Evolutionary conservation across 1,140 invertebrate species (phyloP).

Genomic region (Eurytemora carolleeae): DNA sequence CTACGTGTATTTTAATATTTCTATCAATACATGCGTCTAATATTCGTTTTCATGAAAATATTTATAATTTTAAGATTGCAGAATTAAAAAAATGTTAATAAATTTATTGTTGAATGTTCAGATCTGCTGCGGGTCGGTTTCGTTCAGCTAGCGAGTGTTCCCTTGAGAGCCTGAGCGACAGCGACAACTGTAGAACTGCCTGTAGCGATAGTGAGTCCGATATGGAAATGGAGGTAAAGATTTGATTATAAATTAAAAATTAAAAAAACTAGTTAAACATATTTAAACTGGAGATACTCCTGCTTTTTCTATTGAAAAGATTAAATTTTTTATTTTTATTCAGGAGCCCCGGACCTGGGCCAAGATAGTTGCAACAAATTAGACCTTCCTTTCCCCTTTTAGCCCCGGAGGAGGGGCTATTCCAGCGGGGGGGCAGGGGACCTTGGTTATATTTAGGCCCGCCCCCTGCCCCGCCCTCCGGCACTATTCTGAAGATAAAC

Average conservation of each 20-base stretch:
- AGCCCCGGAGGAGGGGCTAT: no score
- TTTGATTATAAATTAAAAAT: background rate
- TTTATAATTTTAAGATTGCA: no score
- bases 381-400: no score
- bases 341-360: background rate
- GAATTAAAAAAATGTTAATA: no score
- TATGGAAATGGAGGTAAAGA: background rate
- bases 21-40: no score
- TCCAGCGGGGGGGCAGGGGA: no score
- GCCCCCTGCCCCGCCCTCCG: no score
- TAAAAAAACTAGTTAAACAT: background rate
- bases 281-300: background rate
- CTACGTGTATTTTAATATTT: no score
- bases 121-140: background rate
- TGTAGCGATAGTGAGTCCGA: background rate
- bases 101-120: no score
- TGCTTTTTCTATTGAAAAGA: background rate
- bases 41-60: no score
- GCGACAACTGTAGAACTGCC: background rate
- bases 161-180: background rate
- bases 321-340: background rate
- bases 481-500: no score
- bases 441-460: no score
- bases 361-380: background rate
- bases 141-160: background rate